Conservation (phyloP, 2,113 vertebrate species). For the Lepus americanus region DNA sequence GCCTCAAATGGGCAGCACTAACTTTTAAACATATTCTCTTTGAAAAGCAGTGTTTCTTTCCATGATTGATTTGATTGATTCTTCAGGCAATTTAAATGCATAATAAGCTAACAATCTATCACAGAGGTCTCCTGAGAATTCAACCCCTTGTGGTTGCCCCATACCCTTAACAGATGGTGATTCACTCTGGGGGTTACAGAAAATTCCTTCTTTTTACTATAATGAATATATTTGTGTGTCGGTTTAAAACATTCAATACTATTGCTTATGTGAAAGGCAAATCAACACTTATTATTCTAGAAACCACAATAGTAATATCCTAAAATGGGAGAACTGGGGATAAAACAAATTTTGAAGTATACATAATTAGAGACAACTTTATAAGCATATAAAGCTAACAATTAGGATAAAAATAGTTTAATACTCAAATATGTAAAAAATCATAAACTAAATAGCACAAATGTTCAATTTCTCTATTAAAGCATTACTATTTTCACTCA, state of each 20-base stretch:
- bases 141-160: neutral
- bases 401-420: neutral
- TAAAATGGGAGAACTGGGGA: neutral
- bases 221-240: neutral
- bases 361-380: neutral
- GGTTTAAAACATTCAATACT: constrained; percentile 15
- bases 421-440: constrained; percentile 42
- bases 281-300: neutral
- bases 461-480: neutral
- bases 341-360: neutral
- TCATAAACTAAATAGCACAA: neutral
- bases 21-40: neutral
- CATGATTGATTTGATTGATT: neutral
- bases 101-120: neutral
- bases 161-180: neutral
- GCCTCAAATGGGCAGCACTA: neutral
- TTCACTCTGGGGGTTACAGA: neutral
- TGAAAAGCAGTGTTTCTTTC: neutral
- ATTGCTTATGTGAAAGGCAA: neutral
- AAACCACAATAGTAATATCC: neutral
- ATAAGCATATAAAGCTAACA: neutral
- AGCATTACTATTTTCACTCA: neutral
- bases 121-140: neutral
- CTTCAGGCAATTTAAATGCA: neutral
- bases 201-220: neutral